These are phyloP conservation scores for Meandrina meandrites DNA, from an alignment of 92 coral and sea anemone genomes.

Conservation along the genomic window DNA sequence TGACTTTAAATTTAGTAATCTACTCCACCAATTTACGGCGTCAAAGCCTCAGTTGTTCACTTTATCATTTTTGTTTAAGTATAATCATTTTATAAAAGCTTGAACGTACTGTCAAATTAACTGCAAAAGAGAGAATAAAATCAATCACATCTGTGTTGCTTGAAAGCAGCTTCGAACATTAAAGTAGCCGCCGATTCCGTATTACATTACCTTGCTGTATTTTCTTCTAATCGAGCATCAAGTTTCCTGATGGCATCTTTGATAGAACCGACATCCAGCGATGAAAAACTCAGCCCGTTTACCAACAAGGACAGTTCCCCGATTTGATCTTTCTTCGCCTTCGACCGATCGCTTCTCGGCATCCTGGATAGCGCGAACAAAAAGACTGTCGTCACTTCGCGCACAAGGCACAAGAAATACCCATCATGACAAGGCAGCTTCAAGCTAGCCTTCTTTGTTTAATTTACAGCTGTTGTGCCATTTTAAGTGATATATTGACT, in stretches of 20 bases:
- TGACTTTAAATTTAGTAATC: too few species aligned
- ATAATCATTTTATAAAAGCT: too few species aligned
- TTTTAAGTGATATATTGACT: not conserved
- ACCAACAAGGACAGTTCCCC: constrained; percentile 60
- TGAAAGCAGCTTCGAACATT: not conserved
- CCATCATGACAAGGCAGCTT: not conserved
- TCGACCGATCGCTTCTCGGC: constrained; percentile 27
- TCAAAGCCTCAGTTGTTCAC: not conserved
- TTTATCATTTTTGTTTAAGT: too few species aligned
- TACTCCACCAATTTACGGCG: not conserved
- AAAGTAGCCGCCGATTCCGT: not conserved
- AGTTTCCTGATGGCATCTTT: constrained; percentile 58
- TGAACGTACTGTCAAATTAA: not conserved
- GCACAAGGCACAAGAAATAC: not conserved
- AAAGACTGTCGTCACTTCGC: not conserved
- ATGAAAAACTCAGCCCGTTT: constrained; percentile 53
- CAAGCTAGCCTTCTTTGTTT: not conserved
- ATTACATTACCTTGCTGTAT: constrained; percentile 53
- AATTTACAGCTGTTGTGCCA: not conserved
- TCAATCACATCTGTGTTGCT: not conserved
- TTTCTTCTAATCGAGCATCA: constrained; percentile 63
- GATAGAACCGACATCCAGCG: constrained; percentile 63
- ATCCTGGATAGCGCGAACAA: not conserved
- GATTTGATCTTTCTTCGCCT: constrained; percentile 29
- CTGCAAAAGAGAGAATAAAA: not conserved